Conservation (phyloP, 2,797 vertebrate species). For the Enteromius radiatus region DNA sequence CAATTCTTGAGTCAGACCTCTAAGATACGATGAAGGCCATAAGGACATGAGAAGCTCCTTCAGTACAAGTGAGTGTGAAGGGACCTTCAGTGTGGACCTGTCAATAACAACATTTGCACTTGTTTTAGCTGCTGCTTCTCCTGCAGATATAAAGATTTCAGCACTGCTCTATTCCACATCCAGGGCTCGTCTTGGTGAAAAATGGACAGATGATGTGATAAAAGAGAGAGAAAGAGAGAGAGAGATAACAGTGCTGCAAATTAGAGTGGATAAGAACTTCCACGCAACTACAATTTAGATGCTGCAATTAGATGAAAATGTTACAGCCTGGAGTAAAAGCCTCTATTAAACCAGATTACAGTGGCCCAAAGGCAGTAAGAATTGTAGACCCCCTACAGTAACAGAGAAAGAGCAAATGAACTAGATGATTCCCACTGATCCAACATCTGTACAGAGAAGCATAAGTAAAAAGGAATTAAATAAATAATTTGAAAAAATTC, state of each 20-base stretch:
- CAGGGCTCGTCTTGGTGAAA: conserved; percentile 61
- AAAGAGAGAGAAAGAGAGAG: not conserved
- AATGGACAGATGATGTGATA: conserved; percentile 17
- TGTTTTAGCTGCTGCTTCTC: conserved; percentile 60
- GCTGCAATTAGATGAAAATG: conserved; percentile 68
- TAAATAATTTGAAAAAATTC: conserved; percentile 73
- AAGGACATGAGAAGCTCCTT: conserved; percentile 25
- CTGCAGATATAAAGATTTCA: conserved; percentile 69
- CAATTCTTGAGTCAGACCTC: conserved; percentile 1
- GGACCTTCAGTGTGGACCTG: not conserved
- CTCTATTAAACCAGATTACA: conserved; percentile 74
- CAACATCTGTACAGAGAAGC: conserved; percentile 42
- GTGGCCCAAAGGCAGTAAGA: conserved; percentile 68
- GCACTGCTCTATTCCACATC: conserved; percentile 62
- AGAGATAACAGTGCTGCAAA: conserved; percentile 21
- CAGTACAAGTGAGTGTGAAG: not conserved
- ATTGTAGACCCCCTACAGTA: conserved; percentile 58
- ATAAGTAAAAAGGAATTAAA: conserved; percentile 20
- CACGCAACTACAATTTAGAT: conserved; percentile 72
- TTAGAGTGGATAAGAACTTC: conserved; percentile 19
- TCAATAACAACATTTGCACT: conserved; percentile 42
- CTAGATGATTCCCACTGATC: conserved; percentile 29
- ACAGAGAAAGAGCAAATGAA: conserved; percentile 51
- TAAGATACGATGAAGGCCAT: conserved; percentile 18
- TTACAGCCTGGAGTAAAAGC: conserved; percentile 67